phyloP scores from a whole-genome alignment of 37 sponge, comb jelly and placozoan genomes.

The Diacarnus erythraeanus region DNA sequence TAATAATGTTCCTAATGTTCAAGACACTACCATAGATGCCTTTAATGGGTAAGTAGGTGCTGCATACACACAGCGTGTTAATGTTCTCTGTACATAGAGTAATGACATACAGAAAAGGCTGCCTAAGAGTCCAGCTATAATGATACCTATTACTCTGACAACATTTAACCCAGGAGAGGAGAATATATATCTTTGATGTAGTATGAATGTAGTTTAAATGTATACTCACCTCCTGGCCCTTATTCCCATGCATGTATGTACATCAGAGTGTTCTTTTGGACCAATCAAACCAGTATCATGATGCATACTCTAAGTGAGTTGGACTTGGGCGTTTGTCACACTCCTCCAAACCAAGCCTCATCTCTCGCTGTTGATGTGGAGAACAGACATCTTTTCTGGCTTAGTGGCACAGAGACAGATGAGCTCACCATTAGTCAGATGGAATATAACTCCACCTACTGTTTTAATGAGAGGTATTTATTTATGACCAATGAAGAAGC shows the following conservation, averaged over 20 bases:
- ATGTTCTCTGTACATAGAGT: too few species aligned
- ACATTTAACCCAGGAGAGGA: too few species aligned
- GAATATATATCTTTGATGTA: too few species aligned
- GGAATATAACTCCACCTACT: conserved; percentile 16
- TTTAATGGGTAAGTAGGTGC: conserved; percentile 21
- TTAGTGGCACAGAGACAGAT: not conserved
- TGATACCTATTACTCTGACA: too few species aligned
- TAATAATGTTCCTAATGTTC: not conserved
- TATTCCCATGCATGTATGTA: not conserved
- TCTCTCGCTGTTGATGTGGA: conserved; percentile 22
- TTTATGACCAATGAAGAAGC: too few species aligned
- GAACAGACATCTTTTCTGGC: conserved; percentile 20
- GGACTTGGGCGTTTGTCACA: not conserved
- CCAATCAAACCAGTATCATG: not conserved
- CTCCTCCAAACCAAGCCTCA: not conserved
- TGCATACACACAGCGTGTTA: too few species aligned
- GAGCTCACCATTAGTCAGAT: conserved; percentile 26
- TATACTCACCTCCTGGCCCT: not conserved
- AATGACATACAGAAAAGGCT: too few species aligned
- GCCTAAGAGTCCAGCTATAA: too few species aligned
- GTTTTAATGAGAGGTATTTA: conserved; percentile 14
- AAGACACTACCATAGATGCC: conserved; percentile 21
- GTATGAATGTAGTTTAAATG: too few species aligned
- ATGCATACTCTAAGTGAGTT: conserved; percentile 20
- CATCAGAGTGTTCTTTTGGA: conserved; percentile 23